These are phyloP conservation scores for Todiramphus saurophagus DNA, from an alignment of 2,113 vertebrate genomes.

Conservation along the genomic window DNA sequence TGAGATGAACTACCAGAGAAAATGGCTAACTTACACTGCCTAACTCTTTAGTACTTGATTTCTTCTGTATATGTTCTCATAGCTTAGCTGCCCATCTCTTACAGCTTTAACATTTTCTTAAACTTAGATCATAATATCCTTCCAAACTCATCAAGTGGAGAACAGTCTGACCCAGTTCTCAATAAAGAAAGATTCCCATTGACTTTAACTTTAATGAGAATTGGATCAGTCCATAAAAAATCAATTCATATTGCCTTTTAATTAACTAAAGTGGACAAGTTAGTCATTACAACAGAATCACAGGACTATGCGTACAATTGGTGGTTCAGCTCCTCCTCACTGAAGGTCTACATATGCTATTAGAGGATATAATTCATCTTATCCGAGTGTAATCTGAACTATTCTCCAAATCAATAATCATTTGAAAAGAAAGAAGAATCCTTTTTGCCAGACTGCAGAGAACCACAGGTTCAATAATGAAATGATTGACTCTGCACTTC, in stretches of 20 bases:
- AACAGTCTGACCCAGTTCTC: background rate
- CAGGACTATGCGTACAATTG: background rate
- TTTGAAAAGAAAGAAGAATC: background rate
- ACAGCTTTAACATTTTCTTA: background rate
- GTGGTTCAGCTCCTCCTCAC: background rate
- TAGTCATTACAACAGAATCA: conserved; percentile 11
- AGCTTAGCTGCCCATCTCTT: background rate
- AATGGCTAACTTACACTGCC: background rate
- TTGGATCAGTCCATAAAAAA: background rate
- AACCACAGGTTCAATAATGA: background rate
- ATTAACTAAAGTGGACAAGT: conserved; percentile 16
- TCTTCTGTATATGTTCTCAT: background rate
- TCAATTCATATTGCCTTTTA: conserved; percentile 17
- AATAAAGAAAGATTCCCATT: background rate
- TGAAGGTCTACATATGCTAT: background rate
- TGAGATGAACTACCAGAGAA: background rate
- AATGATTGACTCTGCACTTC: background rate
- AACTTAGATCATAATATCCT: background rate
- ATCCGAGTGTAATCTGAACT: background rate
- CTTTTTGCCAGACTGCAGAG: background rate
- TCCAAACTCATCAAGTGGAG: background rate
- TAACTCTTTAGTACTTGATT: background rate
- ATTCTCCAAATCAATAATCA: conserved; percentile 29
- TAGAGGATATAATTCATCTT: conserved; percentile 10
- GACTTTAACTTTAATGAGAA: background rate